Base-by-base conservation (phyloP, 2,113 vertebrate genomes). In the Cryptoleucopteryx plumbea region DNA sequence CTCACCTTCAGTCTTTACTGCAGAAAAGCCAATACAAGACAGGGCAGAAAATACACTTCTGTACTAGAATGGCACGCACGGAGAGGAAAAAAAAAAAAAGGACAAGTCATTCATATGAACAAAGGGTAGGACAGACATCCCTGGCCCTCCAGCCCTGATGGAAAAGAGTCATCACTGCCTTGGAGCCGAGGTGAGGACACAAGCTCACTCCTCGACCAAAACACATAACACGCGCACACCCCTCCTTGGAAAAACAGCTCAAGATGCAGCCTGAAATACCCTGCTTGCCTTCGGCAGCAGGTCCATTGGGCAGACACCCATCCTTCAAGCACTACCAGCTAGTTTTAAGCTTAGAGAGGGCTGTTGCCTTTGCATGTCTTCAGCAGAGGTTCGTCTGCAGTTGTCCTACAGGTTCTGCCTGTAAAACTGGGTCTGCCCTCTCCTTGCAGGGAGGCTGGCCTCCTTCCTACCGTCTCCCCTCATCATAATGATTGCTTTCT, bases 381-480 rank as follows among this genome's bases (percentile, higher is more conserved):
- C 77, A 38, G 59, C 50, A 68, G 40, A 91, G 68, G 25, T 81
- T 93, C 77, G 47, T 82, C 72, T 74, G 52, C 70, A 94, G 82
- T 48, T 68, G 93, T 82, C 45, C 63, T 95, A 59, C 96, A 95
- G 92, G 96, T 97, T 97, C 92, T 63, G 79, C 96, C 82, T 74
- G 96, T 88, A 86, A 83, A 96, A 96, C 96, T 86, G 70, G 95
- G 94, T 79, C 77, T 67, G 58, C 88, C 0, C 1, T 88, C 94
- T 95, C 77, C 72, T 45, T 34, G 75, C 47, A 61, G 55, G 67
- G 63, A 83, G 59, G 42, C 43, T 78, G 67, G 75, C 68, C 86
- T 90, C 82, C 80, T 92, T 92, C 83, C 80, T 71, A 21, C 88
- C 55, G 61, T 63, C 74, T 52, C 55, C 55, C 81, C 62, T 58